Evolutionary conservation across 2,797 vertebrate species (phyloP).

Genomic region (Sebastes matsubarae): DNA sequence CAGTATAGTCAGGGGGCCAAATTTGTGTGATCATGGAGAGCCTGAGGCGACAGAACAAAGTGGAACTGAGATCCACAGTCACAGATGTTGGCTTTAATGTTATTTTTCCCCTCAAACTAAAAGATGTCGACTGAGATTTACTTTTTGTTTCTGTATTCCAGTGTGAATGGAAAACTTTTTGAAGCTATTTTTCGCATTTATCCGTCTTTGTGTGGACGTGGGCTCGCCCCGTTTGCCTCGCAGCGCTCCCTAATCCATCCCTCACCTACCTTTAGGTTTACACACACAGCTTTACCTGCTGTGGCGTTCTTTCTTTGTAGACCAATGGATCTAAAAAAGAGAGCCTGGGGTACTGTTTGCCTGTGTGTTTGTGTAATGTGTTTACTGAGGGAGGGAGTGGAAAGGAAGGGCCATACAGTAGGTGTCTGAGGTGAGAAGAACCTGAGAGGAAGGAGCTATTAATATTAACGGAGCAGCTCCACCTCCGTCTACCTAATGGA

Average conservation of each 20-base stretch:
- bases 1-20: neutral
- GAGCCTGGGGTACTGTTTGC: constrained; percentile 1
- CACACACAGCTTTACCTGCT: constrained; percentile 20
- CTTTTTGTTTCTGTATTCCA: neutral
- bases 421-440: constrained; percentile 57
- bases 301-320: neutral
- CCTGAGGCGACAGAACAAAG: neutral
- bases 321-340: constrained; percentile 16
- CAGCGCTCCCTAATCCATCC: constrained; percentile 7
- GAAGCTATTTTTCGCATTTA: neutral
- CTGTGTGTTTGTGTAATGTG: constrained; percentile 23
- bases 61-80: neutral
- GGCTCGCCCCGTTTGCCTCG: constrained; percentile 19
- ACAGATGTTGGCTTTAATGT: neutral
- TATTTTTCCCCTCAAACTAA: neutral
- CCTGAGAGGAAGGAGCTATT: constrained; percentile 55
- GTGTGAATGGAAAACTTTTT: neutral
- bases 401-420: constrained; percentile 34
- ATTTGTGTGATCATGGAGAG: neutral
- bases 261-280: constrained; percentile 18
- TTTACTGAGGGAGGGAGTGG: constrained; percentile 38
- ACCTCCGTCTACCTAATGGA: constrained; percentile 34
- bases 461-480: constrained; percentile 38
- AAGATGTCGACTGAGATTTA: neutral
- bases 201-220: neutral